Evolutionary conservation across 2,888 invertebrate species (phyloP).

Genomic region (Acanthosoma haemorrhoidale): DNA sequence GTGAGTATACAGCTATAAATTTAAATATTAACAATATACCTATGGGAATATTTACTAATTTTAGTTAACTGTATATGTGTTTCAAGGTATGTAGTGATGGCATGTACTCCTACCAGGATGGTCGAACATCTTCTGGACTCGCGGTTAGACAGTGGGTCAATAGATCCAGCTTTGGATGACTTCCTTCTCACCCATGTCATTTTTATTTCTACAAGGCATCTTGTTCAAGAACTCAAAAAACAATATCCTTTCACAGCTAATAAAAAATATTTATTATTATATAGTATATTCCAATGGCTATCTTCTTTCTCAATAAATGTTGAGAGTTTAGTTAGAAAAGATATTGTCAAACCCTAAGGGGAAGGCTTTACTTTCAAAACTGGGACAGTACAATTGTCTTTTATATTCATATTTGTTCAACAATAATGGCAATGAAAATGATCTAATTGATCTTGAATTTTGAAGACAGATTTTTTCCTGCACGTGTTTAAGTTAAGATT

Average conservation of each 20-base stretch:
- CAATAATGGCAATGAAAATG: too few relatives aligned
- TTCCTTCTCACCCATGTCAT: constrained; percentile 77
- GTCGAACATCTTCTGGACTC: constrained; percentile 79
- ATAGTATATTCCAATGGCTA: background rate
- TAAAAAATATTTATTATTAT: background rate
- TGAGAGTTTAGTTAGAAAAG: too few relatives aligned
- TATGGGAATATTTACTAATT: background rate
- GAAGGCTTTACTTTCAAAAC: too few relatives aligned
- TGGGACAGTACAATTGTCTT: too few relatives aligned
- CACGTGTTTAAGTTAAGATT: too few relatives aligned
- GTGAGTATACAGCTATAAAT: constrained; percentile 19
- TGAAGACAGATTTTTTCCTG: too few relatives aligned
- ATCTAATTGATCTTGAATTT: too few relatives aligned
- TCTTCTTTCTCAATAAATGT: too few relatives aligned
- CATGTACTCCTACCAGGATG: constrained; percentile 80
- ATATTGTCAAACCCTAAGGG: too few relatives aligned
- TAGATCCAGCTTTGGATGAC: constrained; percentile 73
- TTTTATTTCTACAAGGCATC: constrained; percentile 69
- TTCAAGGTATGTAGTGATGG: constrained; percentile 74
- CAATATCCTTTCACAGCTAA: constrained; percentile 65
- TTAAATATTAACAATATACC: background rate
- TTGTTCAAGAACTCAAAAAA: constrained; percentile 66
- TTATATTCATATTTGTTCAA: too few relatives aligned
- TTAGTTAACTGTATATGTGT: background rate
- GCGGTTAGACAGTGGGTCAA: constrained; percentile 53